These are phyloP conservation scores for Capromys pilorides DNA, from an alignment of 2,797 vertebrate species.

Conservation along the genomic window DNA sequence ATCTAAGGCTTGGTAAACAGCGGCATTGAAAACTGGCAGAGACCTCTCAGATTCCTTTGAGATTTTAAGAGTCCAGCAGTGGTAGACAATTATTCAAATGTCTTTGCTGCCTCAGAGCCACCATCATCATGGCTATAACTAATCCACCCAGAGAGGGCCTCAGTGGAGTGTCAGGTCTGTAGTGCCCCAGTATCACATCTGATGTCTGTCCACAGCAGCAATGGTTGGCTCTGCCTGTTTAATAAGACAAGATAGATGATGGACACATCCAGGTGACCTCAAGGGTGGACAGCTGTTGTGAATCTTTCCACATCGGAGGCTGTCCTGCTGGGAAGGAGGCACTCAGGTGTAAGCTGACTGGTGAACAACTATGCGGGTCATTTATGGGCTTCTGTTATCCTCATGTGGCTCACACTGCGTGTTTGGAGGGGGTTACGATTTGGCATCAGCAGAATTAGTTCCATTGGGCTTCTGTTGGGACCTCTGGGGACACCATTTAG, in stretches of 20 bases:
- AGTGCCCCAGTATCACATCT: neutral
- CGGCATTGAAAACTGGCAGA: neutral
- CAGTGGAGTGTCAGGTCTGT: neutral
- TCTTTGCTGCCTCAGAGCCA: neutral
- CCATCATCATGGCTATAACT: too few relatives aligned
- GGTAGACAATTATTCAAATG: neutral
- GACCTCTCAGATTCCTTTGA: neutral
- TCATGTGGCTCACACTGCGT: slow-evolving; percentile 48
- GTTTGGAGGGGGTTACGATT: slow-evolving; percentile 69
- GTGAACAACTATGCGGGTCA: slow-evolving; percentile 62
- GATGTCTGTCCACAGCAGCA: neutral
- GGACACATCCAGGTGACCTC: slow-evolving; percentile 72
- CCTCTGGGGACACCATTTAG: slow-evolving; percentile 23
- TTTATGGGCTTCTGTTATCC: slow-evolving; percentile 64
- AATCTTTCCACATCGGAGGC: slow-evolving; percentile 70
- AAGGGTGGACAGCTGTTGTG: slow-evolving; percentile 68
- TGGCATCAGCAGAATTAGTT: slow-evolving; percentile 63
- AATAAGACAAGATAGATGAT: slow-evolving; percentile 41
- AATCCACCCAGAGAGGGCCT: too few relatives aligned
- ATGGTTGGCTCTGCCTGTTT: neutral
- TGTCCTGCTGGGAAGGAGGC: slow-evolving; percentile 43
- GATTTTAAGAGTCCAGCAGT: neutral
- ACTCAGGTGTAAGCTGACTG: slow-evolving; percentile 1
- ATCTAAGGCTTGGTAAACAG: neutral
- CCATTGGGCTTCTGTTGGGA: slow-evolving; percentile 60